Evolutionary conservation across 1,140 invertebrate genomes (phyloP).

Genomic region (Arctopsyche grandis): DNA sequence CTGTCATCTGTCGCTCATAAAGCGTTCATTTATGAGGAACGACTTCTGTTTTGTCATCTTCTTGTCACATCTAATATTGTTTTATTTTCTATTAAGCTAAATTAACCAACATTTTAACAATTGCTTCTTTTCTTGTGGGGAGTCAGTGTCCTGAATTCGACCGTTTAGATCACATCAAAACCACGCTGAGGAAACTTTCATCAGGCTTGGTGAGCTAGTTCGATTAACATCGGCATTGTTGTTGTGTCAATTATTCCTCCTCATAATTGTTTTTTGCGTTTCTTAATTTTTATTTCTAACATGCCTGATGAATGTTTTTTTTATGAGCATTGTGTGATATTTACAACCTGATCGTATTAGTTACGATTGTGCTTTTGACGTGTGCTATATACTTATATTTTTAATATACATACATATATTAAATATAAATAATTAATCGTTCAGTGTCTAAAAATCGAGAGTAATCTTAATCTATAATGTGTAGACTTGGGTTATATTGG

Average conservation of each 20-base stretch:
- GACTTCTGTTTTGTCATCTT: not conserved
- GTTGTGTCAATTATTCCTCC: slow-evolving; percentile 10
- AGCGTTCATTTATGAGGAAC: too few species aligned
- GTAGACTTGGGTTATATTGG: not conserved
- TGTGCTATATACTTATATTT: too few species aligned
- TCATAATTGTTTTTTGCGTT: slow-evolving; percentile 6
- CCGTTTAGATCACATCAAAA: slow-evolving; percentile 30
- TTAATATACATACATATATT: too few species aligned
- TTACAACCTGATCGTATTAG: not conserved
- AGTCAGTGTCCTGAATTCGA: slow-evolving; percentile 36
- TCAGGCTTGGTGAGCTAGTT: slow-evolving; percentile 39
- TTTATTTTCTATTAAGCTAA: not conserved
- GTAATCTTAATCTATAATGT: not conserved
- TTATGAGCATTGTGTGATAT: not conserved
- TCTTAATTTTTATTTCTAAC: not conserved
- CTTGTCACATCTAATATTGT: not conserved
- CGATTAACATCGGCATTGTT: not conserved
- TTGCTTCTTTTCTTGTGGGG: not conserved
- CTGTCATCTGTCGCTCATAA: not conserved
- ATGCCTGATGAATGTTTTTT: not conserved
- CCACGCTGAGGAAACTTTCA: slow-evolving; percentile 27
- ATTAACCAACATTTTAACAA: not conserved
- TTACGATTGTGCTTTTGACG: too few species aligned
- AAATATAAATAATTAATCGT: not conserved
- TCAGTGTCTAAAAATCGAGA: not conserved